These are phyloP conservation scores for Pseudotriccus pelzelni DNA, from an alignment of 2,797 vertebrate genomes.

Conservation along the genomic window DNA sequence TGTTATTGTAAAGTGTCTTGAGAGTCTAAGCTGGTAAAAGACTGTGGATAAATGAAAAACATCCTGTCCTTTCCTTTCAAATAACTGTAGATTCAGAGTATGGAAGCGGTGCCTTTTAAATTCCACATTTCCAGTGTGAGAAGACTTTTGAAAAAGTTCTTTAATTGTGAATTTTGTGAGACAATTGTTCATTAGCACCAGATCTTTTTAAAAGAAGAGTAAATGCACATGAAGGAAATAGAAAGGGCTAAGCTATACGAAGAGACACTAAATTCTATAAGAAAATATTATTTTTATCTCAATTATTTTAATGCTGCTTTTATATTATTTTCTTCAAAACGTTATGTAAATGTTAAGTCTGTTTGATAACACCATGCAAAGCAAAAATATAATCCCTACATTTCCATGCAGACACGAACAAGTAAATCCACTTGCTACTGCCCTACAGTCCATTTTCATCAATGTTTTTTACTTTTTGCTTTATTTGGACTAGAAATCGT, in stretches of 20 bases:
- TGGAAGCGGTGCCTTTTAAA: background rate
- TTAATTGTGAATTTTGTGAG: background rate
- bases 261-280: background rate
- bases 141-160: background rate
- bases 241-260: background rate
- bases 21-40: conserved; percentile 53
- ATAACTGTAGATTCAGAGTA: background rate
- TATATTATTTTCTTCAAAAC: background rate
- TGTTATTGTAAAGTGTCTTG: conserved; percentile 46
- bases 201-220: background rate
- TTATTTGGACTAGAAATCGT: background rate
- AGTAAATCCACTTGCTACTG: background rate
- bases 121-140: background rate
- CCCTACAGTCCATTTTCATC: background rate
- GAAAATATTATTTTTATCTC: background rate
- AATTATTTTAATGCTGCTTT: background rate
- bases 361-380: background rate
- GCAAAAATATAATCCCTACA: background rate
- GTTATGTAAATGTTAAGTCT: background rate
- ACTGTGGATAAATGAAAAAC: conserved; percentile 42
- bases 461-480: background rate
- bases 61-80: conserved; percentile 53
- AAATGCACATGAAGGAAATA: background rate
- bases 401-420: background rate
- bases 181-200: background rate